phyloP scores from a whole-genome alignment of 1,140 invertebrate genomes.

The Plodia interpunctella region DNA sequence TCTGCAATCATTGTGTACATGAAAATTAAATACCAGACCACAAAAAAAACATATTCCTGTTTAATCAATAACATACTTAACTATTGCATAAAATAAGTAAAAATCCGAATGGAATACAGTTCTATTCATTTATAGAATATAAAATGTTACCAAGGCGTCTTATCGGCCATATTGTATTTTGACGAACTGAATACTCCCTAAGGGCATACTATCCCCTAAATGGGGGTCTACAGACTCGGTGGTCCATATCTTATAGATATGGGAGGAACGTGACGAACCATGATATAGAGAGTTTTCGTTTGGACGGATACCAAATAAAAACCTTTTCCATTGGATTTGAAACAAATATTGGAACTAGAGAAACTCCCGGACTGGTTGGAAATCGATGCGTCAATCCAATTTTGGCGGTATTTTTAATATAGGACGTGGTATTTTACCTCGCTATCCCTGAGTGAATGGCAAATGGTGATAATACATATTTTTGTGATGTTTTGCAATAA shows the following conservation, averaged over 20 bases:
- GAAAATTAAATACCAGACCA: too few species aligned
- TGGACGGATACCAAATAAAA: neutral
- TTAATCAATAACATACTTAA: too few species aligned
- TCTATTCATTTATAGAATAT: neutral
- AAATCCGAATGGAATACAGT: too few species aligned
- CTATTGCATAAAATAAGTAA: too few species aligned
- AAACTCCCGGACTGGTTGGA: neutral
- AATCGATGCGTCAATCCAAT: neutral
- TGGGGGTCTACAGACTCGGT: neutral
- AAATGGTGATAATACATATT: neutral
- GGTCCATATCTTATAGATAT: neutral
- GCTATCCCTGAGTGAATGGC: too few species aligned
- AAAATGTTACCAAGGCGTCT: neutral
- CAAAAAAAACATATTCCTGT: too few species aligned
- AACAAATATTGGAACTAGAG: slow-evolving; percentile 2
- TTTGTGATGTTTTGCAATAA: too few species aligned
- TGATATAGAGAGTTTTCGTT: neutral
- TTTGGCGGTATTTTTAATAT: neutral
- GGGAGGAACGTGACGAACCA: neutral
- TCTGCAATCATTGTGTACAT: too few species aligned
- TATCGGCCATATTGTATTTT: slow-evolving; percentile 9
- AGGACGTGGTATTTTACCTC: too few species aligned
- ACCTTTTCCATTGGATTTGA: neutral
- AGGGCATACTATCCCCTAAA: neutral
- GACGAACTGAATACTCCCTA: slow-evolving; percentile 3